Base-by-base conservation (phyloP, 2,113 vertebrate genomes). In the Polypterus senegalus region DNA sequence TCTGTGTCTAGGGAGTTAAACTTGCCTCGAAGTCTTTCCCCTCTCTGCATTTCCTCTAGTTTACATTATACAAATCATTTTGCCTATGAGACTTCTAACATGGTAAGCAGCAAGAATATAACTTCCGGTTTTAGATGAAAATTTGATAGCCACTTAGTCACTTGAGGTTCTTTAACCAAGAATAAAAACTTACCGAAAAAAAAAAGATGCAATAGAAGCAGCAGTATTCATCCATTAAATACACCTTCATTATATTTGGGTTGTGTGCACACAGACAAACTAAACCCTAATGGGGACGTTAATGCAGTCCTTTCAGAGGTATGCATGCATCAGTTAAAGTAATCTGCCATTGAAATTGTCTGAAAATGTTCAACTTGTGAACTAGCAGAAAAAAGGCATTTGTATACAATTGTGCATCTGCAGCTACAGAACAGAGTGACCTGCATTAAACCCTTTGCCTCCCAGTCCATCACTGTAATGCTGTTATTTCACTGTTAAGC, bases 141-240 rank as follows among this genome's bases (percentile, higher is more conserved):
- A 89, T 83, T 72, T 78, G 78, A 85, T 78, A 87, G 76, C 77
- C 79, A 80, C 80, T 74, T 78, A 81, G 74, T 78, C 79, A 70
- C 79, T 67, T 72, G 82, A 77, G 79, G 79, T 80, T 80, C 80
- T 74, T 81, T 73, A 75, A 81, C 79, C 78, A 76, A 66, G 78
- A 77, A 77, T 79, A 81, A 86, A 79, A 75, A 72, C 73, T 86
- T 88, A 82, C 78, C 27, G 1, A 27, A 27, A 27, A 27, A 78
- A 85, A 79, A 77, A 78, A 79, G 81, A 86, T 83, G 81, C 84
- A 83, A 83, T 81, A 88, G 84, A 88, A 88, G 89, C 83, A 86
- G 81, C 67, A 67, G 64, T 69, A 47, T 60, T 64, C 27, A 44
- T 27, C 27, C 27, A 27, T 27, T 27, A 27, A 27, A 27, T 27